Conservation (phyloP, 2,797 vertebrate species). For the Ciconia nigra region DNA sequence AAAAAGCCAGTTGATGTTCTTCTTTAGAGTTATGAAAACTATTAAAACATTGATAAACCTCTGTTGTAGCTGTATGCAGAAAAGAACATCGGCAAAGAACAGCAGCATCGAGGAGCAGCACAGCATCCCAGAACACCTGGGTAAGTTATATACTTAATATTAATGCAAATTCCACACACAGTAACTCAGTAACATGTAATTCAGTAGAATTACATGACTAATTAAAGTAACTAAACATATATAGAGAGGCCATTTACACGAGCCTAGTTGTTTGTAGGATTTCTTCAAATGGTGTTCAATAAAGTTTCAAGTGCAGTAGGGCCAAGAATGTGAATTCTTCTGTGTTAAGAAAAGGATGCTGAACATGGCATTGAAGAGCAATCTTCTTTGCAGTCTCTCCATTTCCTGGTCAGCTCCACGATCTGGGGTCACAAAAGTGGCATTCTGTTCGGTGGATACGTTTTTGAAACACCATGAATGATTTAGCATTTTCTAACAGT, state of each 20-base stretch:
- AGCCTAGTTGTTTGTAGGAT: neutral
- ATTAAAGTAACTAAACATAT: neutral
- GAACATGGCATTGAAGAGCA: neutral
- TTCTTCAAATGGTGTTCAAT: neutral
- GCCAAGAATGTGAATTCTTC: neutral
- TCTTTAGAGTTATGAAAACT: neutral
- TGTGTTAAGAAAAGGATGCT: neutral
- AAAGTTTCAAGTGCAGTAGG: neutral
- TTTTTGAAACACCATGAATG: neutral
- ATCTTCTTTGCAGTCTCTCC: neutral
- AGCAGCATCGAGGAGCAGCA: neutral
- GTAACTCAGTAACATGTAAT: too few relatives aligned
- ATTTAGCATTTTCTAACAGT: neutral
- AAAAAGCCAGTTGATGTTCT: neutral
- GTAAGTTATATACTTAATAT: neutral
- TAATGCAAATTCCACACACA: neutral
- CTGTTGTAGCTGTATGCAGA: accelerated
- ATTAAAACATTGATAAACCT: neutral
- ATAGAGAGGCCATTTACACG: neutral
- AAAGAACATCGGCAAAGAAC: neutral
- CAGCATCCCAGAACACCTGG: neutral
- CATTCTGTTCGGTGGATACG: neutral
- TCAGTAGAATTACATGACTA: neutral
- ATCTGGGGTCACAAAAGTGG: neutral
- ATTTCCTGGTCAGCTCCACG: neutral